Conservation (phyloP, 2,113 vertebrate species). For the Malurus cyaneus region DNA sequence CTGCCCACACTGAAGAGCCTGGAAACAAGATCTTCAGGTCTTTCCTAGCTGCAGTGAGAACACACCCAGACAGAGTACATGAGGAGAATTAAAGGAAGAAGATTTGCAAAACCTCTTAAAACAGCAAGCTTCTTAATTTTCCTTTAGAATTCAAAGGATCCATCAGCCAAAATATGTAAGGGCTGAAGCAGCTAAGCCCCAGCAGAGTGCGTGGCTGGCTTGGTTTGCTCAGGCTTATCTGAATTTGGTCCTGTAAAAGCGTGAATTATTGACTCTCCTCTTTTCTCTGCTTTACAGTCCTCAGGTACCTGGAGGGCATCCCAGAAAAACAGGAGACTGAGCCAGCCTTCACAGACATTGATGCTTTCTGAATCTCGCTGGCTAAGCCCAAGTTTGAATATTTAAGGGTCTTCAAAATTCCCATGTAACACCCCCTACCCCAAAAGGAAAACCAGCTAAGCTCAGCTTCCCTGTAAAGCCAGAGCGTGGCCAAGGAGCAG, state of each 20-base stretch:
- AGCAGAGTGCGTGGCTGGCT: conserved; percentile 15
- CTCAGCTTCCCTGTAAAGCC: not conserved
- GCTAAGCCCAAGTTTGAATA: conserved; percentile 2
- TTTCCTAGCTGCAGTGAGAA: conserved; percentile 41
- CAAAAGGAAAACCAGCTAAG: not conserved
- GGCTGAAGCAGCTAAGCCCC: conserved; percentile 15
- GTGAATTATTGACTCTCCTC: conserved; percentile 43
- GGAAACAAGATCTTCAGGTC: conserved; percentile 60
- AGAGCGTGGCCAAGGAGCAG: not conserved
- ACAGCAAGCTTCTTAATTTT: conserved; percentile 35
- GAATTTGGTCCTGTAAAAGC: conserved; percentile 35
- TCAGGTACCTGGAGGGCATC: conserved; percentile 69
- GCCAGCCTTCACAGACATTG: conserved; percentile 14
- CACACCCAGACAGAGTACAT: conserved; percentile 30
- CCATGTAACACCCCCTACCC: not conserved
- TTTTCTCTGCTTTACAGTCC: conserved; percentile 51
- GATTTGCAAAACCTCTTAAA: conserved; percentile 47
- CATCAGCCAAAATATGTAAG: conserved; percentile 3
- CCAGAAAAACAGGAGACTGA: conserved; percentile 60
- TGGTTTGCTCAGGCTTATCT: conserved; percentile 52
- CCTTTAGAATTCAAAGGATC: conserved; percentile 19
- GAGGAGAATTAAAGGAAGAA: conserved; percentile 38
- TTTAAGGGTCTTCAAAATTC: conserved; percentile 8
- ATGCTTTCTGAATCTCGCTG: conserved; percentile 10
- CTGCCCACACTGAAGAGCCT: not conserved